Percentiles rank a stretch among this genome's conserved stretches.
Evolutionary conservation across 1,140 invertebrate genomes (phyloP).

Genomic region (Leptinotarsa undecemlineata): DNA sequence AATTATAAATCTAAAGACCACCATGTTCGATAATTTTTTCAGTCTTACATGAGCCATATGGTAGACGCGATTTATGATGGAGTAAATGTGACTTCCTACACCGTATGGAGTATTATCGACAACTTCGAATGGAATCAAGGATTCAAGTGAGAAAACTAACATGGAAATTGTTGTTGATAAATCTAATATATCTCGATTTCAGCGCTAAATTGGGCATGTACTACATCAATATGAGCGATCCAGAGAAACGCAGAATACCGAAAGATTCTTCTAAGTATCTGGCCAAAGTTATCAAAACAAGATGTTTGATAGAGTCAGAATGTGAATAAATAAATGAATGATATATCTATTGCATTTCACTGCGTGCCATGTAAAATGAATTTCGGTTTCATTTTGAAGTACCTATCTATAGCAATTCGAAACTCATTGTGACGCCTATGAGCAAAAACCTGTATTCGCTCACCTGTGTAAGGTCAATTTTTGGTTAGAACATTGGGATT

Average conservation of each 20-base stretch:
- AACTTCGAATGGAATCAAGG: conserved; percentile 26
- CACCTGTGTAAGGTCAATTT: too few relatives aligned
- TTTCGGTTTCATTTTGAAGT: too few relatives aligned
- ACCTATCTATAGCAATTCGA: too few relatives aligned
- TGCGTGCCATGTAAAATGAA: too few relatives aligned
- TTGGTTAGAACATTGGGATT: too few relatives aligned
- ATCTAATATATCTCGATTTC: not conserved
- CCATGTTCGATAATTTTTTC: not conserved
- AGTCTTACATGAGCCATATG: conserved; percentile 22
- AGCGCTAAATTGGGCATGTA: conserved; percentile 14
- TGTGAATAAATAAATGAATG: not conserved
- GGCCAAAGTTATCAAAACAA: conserved; percentile 18
- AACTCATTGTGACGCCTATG: too few relatives aligned
- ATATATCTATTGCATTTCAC: not conserved
- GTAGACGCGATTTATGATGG: conserved; percentile 22
- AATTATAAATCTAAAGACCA: too few relatives aligned
- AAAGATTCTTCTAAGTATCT: conserved; percentile 19
- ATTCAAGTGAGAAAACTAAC: conserved; percentile 14
- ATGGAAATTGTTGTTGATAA: not conserved
- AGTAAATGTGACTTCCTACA: conserved; percentile 17
- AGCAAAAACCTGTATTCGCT: too few relatives aligned
- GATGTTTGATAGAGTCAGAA: conserved; percentile 17
- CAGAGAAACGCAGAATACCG: not conserved
- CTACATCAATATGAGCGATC: conserved; percentile 10
- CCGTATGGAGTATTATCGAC: conserved; percentile 25